These are phyloP conservation scores for Aegotheles bennettii DNA, from an alignment of 2,113 vertebrate genomes.

Conservation along the genomic window DNA sequence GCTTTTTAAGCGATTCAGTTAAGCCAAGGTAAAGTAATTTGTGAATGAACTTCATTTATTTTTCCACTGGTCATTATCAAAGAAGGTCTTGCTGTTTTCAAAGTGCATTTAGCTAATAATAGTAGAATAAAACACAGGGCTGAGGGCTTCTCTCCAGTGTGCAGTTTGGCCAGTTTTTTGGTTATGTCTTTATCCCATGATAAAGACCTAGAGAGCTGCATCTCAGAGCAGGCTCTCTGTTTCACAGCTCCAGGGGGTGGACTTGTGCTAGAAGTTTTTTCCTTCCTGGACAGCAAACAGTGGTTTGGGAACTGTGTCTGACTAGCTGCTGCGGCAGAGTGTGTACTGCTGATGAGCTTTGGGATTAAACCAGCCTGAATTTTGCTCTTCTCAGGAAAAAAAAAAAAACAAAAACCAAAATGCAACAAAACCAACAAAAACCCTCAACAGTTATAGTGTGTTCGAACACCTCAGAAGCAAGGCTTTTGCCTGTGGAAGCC, in stretches of 20 bases:
- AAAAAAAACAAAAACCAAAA: too few relatives aligned
- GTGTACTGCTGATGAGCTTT: background rate
- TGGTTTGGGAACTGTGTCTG: background rate
- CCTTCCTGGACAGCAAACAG: background rate
- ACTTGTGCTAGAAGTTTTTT: background rate
- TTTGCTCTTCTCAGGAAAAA: background rate
- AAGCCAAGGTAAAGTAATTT: background rate
- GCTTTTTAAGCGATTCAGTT: background rate
- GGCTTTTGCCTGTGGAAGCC: background rate
- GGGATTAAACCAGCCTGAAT: background rate
- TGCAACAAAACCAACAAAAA: background rate
- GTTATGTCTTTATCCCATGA: background rate
- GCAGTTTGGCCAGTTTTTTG: background rate
- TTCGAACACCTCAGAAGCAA: background rate
- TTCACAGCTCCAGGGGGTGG: background rate
- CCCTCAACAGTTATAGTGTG: background rate
- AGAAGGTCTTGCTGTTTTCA: background rate
- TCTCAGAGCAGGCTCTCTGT: background rate
- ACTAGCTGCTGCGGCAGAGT: background rate
- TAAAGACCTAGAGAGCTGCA: background rate
- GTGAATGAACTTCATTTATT: background rate
- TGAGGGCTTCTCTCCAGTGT: background rate
- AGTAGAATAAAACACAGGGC: background rate
- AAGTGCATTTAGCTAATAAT: background rate
- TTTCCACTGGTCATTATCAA: background rate